phyloP scores from a whole-genome alignment of 2,113 vertebrate species.

The Gallinago paraguaiae region DNA sequence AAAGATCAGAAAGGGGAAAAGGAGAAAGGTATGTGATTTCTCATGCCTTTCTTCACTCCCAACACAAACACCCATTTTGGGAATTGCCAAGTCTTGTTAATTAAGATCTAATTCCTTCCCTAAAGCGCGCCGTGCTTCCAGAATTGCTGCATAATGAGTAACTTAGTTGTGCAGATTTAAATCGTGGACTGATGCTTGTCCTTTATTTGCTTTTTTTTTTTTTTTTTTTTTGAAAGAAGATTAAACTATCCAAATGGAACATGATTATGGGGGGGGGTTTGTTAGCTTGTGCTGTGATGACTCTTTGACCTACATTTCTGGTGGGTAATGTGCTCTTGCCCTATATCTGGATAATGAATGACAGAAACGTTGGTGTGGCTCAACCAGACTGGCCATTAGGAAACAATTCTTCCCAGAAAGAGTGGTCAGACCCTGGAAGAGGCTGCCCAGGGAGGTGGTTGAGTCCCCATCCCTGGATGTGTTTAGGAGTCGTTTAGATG shows the following conservation, averaged over 20 bases:
- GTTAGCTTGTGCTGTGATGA: background rate
- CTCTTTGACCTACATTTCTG: slow-evolving; percentile 53
- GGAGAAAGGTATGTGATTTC: background rate
- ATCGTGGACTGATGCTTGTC: background rate
- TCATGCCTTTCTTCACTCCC: background rate
- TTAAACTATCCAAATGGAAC: background rate
- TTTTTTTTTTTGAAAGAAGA: background rate
- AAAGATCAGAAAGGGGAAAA: background rate
- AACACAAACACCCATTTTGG: background rate
- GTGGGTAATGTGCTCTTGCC: background rate
- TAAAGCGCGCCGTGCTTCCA: background rate
- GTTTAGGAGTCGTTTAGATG: too few species aligned
- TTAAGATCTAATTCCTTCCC: background rate
- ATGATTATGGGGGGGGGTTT: background rate
- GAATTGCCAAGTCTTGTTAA: background rate
- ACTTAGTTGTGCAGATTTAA: background rate
- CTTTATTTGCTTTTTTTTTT: background rate
- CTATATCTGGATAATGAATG: slow-evolving; percentile 4
- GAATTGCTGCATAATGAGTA: background rate
- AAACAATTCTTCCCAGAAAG: too few species aligned
- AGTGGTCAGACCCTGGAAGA: too few species aligned
- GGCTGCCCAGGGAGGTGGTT: too few species aligned
- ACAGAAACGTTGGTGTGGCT: background rate
- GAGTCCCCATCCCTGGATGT: too few species aligned
- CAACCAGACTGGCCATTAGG: background rate